Conservation (phyloP, 2,113 vertebrate species). For the Saiga tatarica region DNA sequence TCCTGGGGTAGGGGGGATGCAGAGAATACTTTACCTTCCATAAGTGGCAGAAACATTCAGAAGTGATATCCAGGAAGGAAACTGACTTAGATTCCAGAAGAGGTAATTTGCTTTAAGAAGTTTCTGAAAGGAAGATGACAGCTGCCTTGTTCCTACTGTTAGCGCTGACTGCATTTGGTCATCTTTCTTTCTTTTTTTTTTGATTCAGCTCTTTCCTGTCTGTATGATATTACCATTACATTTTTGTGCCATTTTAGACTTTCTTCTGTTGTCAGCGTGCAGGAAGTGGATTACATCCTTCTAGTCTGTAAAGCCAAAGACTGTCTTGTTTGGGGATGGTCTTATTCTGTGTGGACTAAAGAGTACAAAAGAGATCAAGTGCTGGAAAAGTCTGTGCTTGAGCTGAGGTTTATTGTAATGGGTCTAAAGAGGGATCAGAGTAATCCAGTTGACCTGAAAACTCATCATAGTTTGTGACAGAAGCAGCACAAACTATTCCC, state of each 20-base stretch:
- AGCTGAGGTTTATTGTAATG: neutral
- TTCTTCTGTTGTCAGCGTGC: neutral
- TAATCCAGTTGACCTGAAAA: constrained; percentile 12
- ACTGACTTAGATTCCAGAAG: neutral
- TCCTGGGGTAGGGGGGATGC: too few species aligned
- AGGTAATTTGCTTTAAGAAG: constrained; percentile 39
- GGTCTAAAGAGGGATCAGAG: constrained; percentile 8
- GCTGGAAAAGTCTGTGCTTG: neutral
- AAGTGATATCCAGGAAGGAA: neutral
- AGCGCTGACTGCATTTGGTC: constrained; percentile 52
- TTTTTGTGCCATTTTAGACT: constrained; percentile 30
- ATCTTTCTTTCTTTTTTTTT: neutral
- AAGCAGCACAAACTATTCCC: neutral
- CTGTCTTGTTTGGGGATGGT: neutral
- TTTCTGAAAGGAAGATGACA: neutral
- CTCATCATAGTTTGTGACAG: neutral
- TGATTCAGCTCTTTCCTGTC: neutral
- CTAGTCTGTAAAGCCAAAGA: neutral
- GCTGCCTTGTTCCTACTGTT: constrained; percentile 20
- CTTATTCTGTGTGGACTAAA: neutral
- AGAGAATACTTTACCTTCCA: neutral
- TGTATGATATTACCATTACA: neutral
- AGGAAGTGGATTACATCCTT: constrained; percentile 39
- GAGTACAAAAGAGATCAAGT: neutral
- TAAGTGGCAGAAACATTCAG: constrained; percentile 7